Conservation (phyloP, 2,888 invertebrate genomes). For the Ypsolopha sequella region DNA sequence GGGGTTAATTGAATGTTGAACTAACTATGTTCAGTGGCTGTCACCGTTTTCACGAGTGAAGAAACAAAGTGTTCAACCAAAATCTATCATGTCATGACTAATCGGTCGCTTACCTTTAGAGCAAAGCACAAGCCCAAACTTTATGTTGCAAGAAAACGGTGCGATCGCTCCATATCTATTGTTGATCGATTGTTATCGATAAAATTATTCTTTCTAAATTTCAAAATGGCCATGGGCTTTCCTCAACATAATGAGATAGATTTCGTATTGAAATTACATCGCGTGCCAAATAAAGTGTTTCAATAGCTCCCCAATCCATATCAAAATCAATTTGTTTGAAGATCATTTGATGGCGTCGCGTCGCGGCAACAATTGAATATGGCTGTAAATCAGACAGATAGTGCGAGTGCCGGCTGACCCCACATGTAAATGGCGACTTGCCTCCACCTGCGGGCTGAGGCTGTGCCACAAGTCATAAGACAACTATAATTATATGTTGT, state of each 20-base stretch:
- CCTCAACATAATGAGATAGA: too few relatives aligned
- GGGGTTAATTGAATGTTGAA: neutral
- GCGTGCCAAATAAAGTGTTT: too few relatives aligned
- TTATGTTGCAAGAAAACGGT: too few relatives aligned
- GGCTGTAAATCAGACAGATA: slow-evolving; percentile 62
- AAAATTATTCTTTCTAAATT: neutral
- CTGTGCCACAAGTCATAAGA: slow-evolving; percentile 28
- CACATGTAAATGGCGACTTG: slow-evolving; percentile 51
- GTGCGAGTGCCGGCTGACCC: slow-evolving; percentile 39
- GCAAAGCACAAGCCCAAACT: neutral
- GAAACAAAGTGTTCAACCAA: too few relatives aligned
- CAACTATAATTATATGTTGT: slow-evolving; percentile 7
- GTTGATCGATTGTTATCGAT: neutral
- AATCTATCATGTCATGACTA: too few relatives aligned
- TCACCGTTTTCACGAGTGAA: neutral
- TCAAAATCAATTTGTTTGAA: slow-evolving; percentile 18
- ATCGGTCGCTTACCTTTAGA: neutral
- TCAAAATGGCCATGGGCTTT: too few relatives aligned
- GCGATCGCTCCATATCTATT: too few relatives aligned
- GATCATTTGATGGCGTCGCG: slow-evolving; percentile 61
- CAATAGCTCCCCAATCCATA: too few relatives aligned
- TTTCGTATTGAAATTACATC: too few relatives aligned
- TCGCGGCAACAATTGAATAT: slow-evolving; percentile 61
- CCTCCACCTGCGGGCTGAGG: slow-evolving; percentile 29
- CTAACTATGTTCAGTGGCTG: too few relatives aligned